Base-by-base conservation (phyloP, 2,888 invertebrate species). In the Dilophus febrilis region DNA sequence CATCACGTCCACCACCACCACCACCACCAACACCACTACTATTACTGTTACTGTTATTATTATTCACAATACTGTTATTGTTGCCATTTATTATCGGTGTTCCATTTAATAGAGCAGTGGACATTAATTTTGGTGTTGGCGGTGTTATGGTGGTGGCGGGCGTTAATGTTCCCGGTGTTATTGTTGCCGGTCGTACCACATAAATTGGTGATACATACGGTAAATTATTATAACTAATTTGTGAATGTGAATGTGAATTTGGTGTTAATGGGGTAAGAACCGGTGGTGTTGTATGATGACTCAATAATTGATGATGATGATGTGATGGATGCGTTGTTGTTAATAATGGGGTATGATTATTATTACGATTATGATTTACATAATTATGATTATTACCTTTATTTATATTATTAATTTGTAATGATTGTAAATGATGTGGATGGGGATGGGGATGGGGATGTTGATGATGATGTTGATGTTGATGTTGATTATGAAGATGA, bases 81-180 rank as follows among this genome's bases (percentile, higher is more conserved):
- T 19, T 3, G 14, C n/a, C n/a, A n/a, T n/a, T n/a, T n/a, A n/a
- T n/a, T n/a, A n/a, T n/a, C 16, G 28, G 14, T n/a, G 27, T 12
- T 12, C 28, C 28, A 17, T 18, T 34, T 26, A 49, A 39, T 29
- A 48, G 46, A 26, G 48, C 42, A 43, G 27, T 53, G 43, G 27
- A 13, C 12, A 32, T 30, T 12, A 48, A 53, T 43, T 61, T 61
- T 11, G 63, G 62, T 11, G 63, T 63, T 7, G 62, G 62, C 27
- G 62, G 62, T 16, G 62, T 63, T 10, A 61, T 61, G 12, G 61
- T 63, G 4, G 63, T 57, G 3, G 62, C 58, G n/a, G n/a, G n/a
- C n/a, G n/a, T n/a, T n/a, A n/a, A n/a, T n/a, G n/a, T n/a, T n/a
- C n/a, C n/a, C n/a, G n/a, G n/a, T 16, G 62, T 63, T 10, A 61